A percentile compares a stretch with the other conserved stretches of the same genome.
Evolutionary conservation across 2,113 vertebrate genomes (phyloP).

Genomic region (Varanus salvator): DNA sequence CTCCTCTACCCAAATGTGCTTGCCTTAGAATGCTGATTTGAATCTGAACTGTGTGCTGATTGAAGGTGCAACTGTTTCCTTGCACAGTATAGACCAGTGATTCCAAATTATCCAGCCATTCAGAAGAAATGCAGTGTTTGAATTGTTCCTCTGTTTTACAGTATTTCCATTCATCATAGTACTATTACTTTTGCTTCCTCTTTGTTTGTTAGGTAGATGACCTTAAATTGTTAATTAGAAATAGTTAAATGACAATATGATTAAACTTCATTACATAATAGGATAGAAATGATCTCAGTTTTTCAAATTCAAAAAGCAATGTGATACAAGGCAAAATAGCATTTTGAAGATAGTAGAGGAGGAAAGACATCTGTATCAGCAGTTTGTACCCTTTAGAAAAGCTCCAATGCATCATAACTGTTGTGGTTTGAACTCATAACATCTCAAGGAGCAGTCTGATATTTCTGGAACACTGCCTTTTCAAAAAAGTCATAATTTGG

Average conservation of each 20-base stretch:
- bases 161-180: not conserved
- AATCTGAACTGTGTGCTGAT: not conserved
- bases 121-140: not conserved
- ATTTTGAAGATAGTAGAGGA: not conserved
- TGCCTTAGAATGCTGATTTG: not conserved
- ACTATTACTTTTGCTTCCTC: not conserved
- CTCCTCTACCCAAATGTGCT: accelerated
- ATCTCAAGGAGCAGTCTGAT: not conserved
- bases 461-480: not conserved
- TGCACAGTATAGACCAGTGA: not conserved
- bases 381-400: not conserved
- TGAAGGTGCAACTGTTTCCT: not conserved
- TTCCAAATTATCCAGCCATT: not conserved
- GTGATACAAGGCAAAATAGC: not conserved
- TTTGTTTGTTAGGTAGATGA: not conserved
- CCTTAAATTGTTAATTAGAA: not conserved
- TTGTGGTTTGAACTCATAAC: not conserved
- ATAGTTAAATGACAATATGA: not conserved
- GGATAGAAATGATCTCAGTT: not conserved
- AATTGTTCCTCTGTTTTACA: not conserved
- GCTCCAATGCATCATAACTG: too few relatives aligned
- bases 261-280: not conserved
- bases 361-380: not conserved
- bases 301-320: not conserved
- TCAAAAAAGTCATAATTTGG: too few relatives aligned